Base-by-base conservation (phyloP, 2,113 vertebrate species). In the Columba janthina region DNA sequence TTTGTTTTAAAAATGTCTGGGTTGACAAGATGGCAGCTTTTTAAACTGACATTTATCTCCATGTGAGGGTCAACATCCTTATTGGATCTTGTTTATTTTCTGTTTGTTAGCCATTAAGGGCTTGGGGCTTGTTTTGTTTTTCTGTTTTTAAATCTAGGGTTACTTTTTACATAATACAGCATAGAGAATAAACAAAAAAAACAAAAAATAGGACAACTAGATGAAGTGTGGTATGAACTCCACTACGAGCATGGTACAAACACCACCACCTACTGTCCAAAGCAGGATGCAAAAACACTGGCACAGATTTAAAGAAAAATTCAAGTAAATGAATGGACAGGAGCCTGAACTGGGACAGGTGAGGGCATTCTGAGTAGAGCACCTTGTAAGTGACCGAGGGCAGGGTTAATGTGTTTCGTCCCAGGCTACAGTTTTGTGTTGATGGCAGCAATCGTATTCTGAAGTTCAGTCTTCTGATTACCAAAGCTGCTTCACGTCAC, bases 251-350 rank as follows among this genome's bases (percentile, higher is more conserved):
- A 53, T 4, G 86, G 89, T 77, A 92, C 56, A 61, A 94, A 89
- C 84, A 97, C 50, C 89, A 92, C 89, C 94, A 95, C 89, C 93
- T 96, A 77, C 94, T 93, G 91, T 86, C 65, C 80, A 86, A 86
- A 90, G 65, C 32, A 69, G 44, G 48, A 81, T 28, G 53, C 62
- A 81, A 84, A 73, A 94, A 22, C 61, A 48, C 44, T 32, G 40
- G 61, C 46, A 78, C 5, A 57, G 17, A 81, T 28, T 64, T 73
- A 64, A 75, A 21, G 5, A 29, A 86, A 88, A 88, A 74, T 24
- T 88, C 31, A 84, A 46, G 44, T 85, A 81, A 88, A 74, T 0
- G 0, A 40, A 74, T 0, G 0, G 46, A 60, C 29, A 84, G 42
- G 32, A 64, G 10, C 25, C 50, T 70, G 44, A 80, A 73, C 42